These are phyloP conservation scores for Uropsilus gracilis DNA, from an alignment of 2,113 vertebrate genomes.

Conservation along the genomic window DNA sequence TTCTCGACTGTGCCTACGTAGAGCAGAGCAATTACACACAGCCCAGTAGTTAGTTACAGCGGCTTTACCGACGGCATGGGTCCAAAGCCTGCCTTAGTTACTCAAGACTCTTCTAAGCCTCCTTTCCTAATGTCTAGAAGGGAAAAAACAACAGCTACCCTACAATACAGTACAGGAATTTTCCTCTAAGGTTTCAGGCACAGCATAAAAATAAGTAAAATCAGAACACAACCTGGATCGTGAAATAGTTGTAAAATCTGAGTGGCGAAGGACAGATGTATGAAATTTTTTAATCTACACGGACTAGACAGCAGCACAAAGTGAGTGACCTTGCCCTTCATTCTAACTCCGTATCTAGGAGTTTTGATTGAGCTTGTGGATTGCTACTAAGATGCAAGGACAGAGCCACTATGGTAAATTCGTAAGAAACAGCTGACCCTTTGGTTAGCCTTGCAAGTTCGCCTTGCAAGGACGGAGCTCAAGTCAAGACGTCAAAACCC, in stretches of 20 bases:
- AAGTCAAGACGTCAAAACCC: constrained; percentile 39
- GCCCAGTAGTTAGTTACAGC: background rate
- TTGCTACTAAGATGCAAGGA: background rate
- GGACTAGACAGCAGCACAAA: background rate
- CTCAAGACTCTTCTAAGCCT: background rate
- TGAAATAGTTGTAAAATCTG: background rate
- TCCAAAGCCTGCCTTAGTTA: constrained; percentile 16
- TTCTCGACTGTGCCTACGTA: background rate
- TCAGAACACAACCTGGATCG: too few relatives aligned
- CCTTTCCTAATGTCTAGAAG: background rate
- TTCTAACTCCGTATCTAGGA: background rate
- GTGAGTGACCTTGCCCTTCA: background rate
- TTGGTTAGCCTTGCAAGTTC: too few relatives aligned
- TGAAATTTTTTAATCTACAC: background rate
- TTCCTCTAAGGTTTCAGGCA: background rate
- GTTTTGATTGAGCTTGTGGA: constrained; percentile 13
- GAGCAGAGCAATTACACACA: background rate
- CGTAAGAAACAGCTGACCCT: constrained; percentile 8
- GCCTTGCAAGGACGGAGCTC: too few relatives aligned
- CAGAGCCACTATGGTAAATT: background rate
- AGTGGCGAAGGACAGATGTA: background rate
- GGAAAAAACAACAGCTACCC: background rate
- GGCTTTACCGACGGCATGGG: background rate
- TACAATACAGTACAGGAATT: background rate
- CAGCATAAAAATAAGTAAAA: too few relatives aligned